phyloP scores from a whole-genome alignment of 2,888 invertebrate genomes.

The Lithophane ornitopus region DNA sequence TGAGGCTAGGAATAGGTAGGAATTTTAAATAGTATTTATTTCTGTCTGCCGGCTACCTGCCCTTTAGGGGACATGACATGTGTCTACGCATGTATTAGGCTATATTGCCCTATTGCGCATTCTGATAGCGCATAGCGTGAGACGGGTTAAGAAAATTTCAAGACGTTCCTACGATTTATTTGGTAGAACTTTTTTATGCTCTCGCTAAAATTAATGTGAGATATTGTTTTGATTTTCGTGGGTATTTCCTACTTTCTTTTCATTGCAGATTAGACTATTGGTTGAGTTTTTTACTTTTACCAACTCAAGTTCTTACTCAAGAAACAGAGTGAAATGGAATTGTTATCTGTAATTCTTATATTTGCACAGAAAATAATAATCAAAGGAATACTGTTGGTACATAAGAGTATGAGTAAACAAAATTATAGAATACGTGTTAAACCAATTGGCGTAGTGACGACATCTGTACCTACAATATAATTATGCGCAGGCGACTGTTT shows the following conservation, averaged over 20 bases:
- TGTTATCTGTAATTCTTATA: not conserved
- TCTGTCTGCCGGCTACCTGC: constrained; percentile 38
- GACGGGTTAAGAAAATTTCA: not conserved
- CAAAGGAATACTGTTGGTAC: not conserved
- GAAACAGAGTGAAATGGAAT: not conserved
- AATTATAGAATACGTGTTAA: constrained; percentile 23
- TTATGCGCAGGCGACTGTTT: constrained; percentile 19
- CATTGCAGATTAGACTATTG: not conserved
- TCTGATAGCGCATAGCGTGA: constrained; percentile 1
- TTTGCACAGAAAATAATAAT: not conserved
- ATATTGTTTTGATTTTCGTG: not conserved
- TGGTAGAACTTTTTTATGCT: not conserved
- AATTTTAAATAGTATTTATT: constrained; percentile 50
- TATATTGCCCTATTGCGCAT: constrained; percentile 20
- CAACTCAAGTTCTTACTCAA: not conserved
- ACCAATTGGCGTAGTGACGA: constrained; percentile 25
- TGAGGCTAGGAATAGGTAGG: constrained; percentile 51
- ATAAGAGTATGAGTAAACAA: constrained; percentile 8
- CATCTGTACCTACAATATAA: constrained; percentile 5
- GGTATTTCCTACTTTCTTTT: not conserved
- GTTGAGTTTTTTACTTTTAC: not conserved
- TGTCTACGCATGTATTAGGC: constrained; percentile 18
- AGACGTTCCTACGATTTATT: not conserved
- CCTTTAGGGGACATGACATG: constrained; percentile 25
- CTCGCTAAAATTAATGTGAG: not conserved